Base-by-base conservation (phyloP, 2,888 invertebrate species). In the Noctua janthina region DNA sequence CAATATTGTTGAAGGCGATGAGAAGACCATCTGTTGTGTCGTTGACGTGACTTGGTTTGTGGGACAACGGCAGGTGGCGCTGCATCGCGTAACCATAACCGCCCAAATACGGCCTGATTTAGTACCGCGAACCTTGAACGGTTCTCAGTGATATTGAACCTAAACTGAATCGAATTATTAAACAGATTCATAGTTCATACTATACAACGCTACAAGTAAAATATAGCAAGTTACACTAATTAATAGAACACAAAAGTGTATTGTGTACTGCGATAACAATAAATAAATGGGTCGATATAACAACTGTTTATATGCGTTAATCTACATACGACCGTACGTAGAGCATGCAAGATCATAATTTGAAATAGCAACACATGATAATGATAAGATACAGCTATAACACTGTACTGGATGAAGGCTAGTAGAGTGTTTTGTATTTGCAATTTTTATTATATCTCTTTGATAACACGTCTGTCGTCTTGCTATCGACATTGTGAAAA, bases 311-410 rank as follows among this genome's bases (percentile, higher is more conserved):
- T 68, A 69, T 69, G 72, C 74, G 54, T 66, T 83, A 79, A 72
- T 87, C 76, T 74, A 81, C 70, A 64, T 73, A 72, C 29, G 29
- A 71, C 39, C 39, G 66, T 78, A 73, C 67, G 54, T 70, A 79
- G 80, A 74, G 74, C 66, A 79, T 76, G 71, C 76, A 81, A 87
- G 83, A 88, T 87, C 81, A 78, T 88, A 87, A 90, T 91, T 91
- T 90, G 79, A 90, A 91, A 90, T 87, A 88, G 82, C 86, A 89
- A 87, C 85, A 85, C 76, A 83, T 78, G 80, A 84, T 84, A 43
- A 82, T 84, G 92, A 93, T 93, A 92, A 92, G 91, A 92, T 92
- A 91, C 81, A 80, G 83, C 81, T 85, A 86, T 89, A 87, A 86
- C 87, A 81, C 80, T 51, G 29, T 39, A 85, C 66, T 85, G 81